These are phyloP conservation scores for Scarus forsteni DNA, from an alignment of 2,797 vertebrate species.

Conservation along the genomic window DNA sequence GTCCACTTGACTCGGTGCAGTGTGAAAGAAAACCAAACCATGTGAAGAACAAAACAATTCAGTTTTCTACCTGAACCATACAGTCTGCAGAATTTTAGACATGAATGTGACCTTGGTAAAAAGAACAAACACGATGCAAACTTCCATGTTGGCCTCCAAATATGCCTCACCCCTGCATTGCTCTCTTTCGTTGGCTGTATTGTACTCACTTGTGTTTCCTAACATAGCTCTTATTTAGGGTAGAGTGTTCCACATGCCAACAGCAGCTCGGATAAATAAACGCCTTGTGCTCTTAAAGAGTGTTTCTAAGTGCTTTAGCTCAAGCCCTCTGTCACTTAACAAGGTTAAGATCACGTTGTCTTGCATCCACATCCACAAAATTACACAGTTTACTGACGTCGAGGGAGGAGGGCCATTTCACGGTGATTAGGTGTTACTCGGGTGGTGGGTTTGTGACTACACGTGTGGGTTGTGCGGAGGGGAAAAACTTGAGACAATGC, in stretches of 20 bases:
- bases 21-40: too few species aligned
- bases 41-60: too few species aligned
- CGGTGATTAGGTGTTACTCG: slow-evolving; percentile 64
- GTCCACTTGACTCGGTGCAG: too few species aligned
- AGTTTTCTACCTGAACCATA: too few species aligned
- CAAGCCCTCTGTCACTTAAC: slow-evolving; percentile 25
- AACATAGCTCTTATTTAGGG: background rate
- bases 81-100: too few species aligned
- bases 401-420: slow-evolving; percentile 56
- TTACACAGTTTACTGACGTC: slow-evolving; percentile 41
- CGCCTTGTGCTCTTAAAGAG: slow-evolving; percentile 20
- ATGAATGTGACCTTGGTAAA: too few species aligned
- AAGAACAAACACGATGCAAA: too few species aligned
- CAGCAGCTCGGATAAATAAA: slow-evolving; percentile 13
- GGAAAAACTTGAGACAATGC: slow-evolving; percentile 75
- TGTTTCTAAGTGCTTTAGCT: slow-evolving; percentile 52
- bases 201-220: background rate
- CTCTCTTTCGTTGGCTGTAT: background rate
- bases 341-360: slow-evolving; percentile 52
- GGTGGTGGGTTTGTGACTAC: slow-evolving; percentile 69
- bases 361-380: slow-evolving; percentile 51
- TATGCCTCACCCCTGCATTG: too few species aligned
- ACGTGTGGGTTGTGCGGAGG: slow-evolving; percentile 62
- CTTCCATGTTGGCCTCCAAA: too few species aligned
- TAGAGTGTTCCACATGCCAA: background rate